Evolutionary conservation across 1,140 invertebrate species (phyloP).

Genomic region (Dufourea novaeangliae): DNA sequence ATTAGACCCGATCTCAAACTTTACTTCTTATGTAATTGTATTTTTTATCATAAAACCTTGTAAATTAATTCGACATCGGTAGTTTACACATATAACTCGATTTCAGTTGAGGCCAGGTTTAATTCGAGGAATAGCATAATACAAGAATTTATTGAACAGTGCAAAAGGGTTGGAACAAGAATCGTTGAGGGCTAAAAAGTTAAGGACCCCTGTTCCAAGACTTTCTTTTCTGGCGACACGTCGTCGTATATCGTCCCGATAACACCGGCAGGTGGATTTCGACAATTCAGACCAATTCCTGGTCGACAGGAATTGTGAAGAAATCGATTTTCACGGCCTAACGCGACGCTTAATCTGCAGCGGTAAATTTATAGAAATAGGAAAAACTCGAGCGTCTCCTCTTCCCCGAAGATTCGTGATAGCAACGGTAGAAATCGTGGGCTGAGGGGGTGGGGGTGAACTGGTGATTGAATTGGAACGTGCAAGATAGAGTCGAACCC

Average conservation of each 20-base stretch:
- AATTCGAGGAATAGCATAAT: too few species aligned
- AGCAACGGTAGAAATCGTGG: constrained; percentile 10
- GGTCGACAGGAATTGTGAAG: not conserved
- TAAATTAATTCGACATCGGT: too few species aligned
- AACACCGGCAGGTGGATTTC: not conserved
- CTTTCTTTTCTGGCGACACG: not conserved
- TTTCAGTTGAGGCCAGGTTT: too few species aligned
- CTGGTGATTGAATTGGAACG: constrained; percentile 34
- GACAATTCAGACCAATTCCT: constrained; percentile 13
- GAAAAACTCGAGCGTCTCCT: not conserved
- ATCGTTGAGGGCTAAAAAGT: not conserved
- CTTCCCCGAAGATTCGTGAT: constrained; percentile 2
- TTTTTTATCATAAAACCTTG: too few species aligned
- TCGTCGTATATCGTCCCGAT: not conserved
- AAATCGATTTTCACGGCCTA: constrained; percentile 16
- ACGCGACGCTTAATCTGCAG: constrained; percentile 2
- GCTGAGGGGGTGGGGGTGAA: not conserved
- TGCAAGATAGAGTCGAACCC: constrained; percentile 24
- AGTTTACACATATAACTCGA: too few species aligned
- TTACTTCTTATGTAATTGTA: too few species aligned
- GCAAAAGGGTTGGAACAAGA: too few species aligned
- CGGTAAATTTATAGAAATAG: constrained; percentile 22
- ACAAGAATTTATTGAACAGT: too few species aligned
- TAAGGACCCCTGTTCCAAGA: not conserved
- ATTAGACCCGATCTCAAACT: too few species aligned